Conservation (phyloP, 2,888 invertebrate species). For the Volucella inanis region DNA sequence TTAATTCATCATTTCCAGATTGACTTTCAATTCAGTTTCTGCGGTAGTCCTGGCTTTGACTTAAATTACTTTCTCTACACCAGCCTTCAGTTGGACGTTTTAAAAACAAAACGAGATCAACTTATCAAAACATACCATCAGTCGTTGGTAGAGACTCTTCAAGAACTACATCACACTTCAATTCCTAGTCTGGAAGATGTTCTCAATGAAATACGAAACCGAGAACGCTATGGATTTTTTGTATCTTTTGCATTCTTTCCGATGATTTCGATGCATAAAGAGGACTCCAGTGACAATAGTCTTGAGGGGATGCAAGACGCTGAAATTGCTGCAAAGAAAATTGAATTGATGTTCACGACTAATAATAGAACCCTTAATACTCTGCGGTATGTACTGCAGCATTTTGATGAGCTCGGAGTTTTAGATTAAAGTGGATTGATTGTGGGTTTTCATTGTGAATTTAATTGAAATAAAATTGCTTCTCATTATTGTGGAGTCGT, state of each 20-base stretch:
- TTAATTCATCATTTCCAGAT: constrained; percentile 77
- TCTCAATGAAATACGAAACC: constrained; percentile 77
- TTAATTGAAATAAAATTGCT: constrained; percentile 16
- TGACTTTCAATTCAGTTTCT: constrained; percentile 82
- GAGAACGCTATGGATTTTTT: constrained; percentile 81
- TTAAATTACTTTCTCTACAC: constrained; percentile 82
- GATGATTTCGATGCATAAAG: constrained; percentile 80
- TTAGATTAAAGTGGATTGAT: constrained; percentile 76
- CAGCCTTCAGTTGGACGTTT: constrained; percentile 80
- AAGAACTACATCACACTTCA: constrained; percentile 75
- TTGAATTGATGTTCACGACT: constrained; percentile 81
- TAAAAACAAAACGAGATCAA: constrained; percentile 77
- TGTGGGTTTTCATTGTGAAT: not conserved
- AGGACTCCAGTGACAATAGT: constrained; percentile 80
- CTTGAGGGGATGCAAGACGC: constrained; percentile 80
- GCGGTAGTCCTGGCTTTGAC: constrained; percentile 82
- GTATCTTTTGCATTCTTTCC: constrained; percentile 82
- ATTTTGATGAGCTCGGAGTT: constrained; percentile 79
- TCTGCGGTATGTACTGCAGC: constrained; percentile 78
- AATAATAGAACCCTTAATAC: constrained; percentile 79
- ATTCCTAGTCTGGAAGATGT: constrained; percentile 78
- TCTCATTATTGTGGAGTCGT: not conserved
- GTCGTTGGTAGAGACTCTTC: constrained; percentile 77
- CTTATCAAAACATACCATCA: constrained; percentile 79
- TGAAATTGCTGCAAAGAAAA: constrained; percentile 79